Base-by-base conservation (phyloP, 2,797 vertebrate genomes). In the Australoheros facetus region DNA sequence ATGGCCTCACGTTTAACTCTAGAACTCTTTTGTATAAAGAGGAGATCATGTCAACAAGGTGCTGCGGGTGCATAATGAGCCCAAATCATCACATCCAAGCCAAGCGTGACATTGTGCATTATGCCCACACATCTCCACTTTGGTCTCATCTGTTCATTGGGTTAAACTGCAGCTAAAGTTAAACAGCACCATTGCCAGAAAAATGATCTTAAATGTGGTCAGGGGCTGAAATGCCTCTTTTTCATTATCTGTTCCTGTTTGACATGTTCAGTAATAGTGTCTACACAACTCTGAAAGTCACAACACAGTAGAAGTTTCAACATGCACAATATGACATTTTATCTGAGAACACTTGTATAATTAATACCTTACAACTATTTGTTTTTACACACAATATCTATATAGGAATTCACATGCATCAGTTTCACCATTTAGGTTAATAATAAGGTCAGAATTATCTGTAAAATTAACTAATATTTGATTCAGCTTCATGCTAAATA, bases 161-260 rank as follows among this genome's bases (percentile, higher is more conserved):
- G 48, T 55, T 42, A 53, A 62, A 62, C 39, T 80, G 30, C 7
- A 69, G 45, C n/a, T 66, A 28, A 28, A 28, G 39, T 39, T 71
- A 80, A 74, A 11, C 72, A 54, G 28, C 28, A 30, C 28, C 26
- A 73, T 73, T 51, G 66, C 39, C 80, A 80, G 34, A 76, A 64
- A 77, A 82, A 23, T 5, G 10, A 57, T 14, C 58, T 37, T 51
- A 21, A 42, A 74, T 19, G 21, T 4, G n/a, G 62, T 76, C 11
- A 62, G 64, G 57, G 21, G 5, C 17, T 78, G 4, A 62, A 78
- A 82, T 21, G 48, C 73, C 81, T 75, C 73, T n/a, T 72, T 34
- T 66, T 78, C 53, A 79, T 71, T 78, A 66, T 59, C 32, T 23
- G 53, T 10, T 76, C 23, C 12, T 74, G 34, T 64, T 51, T 81